A percentile compares a stretch with the other conserved stretches of the same genome.
phyloP scores from a whole-genome alignment of 2,888 invertebrate species.

The Sarcophaga rosellei region DNA sequence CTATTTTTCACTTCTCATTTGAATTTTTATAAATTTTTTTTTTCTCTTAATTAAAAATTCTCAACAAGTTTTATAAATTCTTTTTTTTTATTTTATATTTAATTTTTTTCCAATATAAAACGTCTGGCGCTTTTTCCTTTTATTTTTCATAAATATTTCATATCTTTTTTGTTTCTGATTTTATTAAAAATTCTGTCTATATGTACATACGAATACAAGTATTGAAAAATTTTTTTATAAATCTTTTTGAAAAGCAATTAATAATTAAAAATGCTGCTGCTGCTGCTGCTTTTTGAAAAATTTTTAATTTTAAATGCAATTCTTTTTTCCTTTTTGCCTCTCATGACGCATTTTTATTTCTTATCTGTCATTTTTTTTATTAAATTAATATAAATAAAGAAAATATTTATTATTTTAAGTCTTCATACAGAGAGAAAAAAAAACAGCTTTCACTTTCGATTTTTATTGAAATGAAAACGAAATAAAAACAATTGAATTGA shows the following conservation, averaged over 20 bases:
- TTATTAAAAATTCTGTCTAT: slow-evolving; percentile 39
- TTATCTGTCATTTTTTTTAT: slow-evolving; percentile 45
- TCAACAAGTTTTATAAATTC: slow-evolving; percentile 52
- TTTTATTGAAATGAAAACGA: slow-evolving; percentile 14
- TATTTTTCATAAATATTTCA: slow-evolving; percentile 36
- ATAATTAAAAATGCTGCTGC: slow-evolving; percentile 26
- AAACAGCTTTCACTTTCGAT: slow-evolving; percentile 50
- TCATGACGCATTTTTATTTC: slow-evolving; percentile 56
- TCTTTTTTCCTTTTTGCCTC: slow-evolving; percentile 18
- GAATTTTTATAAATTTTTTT: neutral
- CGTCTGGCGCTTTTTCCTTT: slow-evolving; percentile 49
- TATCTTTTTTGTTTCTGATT: slow-evolving; percentile 32
- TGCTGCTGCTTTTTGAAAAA: slow-evolving; percentile 13
- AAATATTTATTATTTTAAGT: slow-evolving; percentile 9
- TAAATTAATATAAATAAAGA: neutral
- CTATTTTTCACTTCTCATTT: neutral
- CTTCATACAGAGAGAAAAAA: slow-evolving; percentile 36
- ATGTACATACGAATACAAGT: neutral
- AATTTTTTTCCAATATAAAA: neutral
- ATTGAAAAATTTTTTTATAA: slow-evolving; percentile 51
- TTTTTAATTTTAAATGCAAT: slow-evolving; percentile 56
- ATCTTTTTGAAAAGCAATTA: slow-evolving; percentile 56
- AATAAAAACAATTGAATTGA: slow-evolving; percentile 7
- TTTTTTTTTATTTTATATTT: too few relatives aligned
- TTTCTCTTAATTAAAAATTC: slow-evolving; percentile 62